These are phyloP conservation scores for Cosmopolites sordidus DNA, from an alignment of 2,888 invertebrate genomes.

Conservation along the genomic window DNA sequence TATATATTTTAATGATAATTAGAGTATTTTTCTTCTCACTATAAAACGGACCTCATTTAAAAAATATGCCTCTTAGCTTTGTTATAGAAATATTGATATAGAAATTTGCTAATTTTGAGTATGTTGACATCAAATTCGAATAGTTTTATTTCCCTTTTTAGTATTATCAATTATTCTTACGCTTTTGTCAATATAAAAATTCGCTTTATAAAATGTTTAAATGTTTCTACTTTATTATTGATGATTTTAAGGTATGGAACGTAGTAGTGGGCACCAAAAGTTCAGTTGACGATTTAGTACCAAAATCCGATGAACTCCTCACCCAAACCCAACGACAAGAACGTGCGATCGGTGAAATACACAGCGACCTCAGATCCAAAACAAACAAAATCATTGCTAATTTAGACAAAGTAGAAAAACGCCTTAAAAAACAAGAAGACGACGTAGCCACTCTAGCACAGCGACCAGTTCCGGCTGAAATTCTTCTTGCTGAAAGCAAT, in stretches of 20 bases:
- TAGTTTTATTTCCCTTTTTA: no score
- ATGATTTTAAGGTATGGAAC: slow-evolving; percentile 23
- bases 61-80: no score
- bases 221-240: no score
- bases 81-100: no score
- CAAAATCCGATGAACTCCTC: slow-evolving; percentile 80
- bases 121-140: no score
- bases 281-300: slow-evolving; percentile 78
- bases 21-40: no score
- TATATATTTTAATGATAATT: no score
- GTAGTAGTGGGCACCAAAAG: slow-evolving; percentile 70
- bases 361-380: slow-evolving; percentile 73
- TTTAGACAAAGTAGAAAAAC: slow-evolving; percentile 78
- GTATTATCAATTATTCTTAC: no score
- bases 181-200: no score
- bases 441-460: slow-evolving; percentile 75
- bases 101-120: no score
- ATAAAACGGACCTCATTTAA: no score
- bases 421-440: slow-evolving; percentile 79
- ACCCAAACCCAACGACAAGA: slow-evolving; percentile 84
- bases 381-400: slow-evolving; percentile 85
- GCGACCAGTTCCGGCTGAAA: slow-evolving; percentile 69
- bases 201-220: no score
- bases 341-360: slow-evolving; percentile 80
- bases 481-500: slow-evolving; percentile 47